Evolutionary conservation across 2,113 vertebrate genomes (phyloP).

Genomic region (Pyxicephalus adspersus): DNA sequence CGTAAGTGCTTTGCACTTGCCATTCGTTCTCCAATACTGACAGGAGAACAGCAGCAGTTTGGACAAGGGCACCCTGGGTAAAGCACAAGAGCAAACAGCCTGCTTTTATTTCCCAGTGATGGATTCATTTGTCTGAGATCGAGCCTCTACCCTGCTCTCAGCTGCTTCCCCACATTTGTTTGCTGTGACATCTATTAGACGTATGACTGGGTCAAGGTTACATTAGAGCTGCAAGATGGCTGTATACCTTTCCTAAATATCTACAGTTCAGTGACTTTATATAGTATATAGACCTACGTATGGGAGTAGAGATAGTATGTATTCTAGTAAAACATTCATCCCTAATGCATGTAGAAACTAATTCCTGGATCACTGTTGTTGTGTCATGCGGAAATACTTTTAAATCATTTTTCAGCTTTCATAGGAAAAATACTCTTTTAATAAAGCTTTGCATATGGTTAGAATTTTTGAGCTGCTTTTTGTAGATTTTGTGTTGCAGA

Average conservation of each 20-base stretch:
- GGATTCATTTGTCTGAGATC: conserved; percentile 14
- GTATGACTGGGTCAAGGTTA: not conserved
- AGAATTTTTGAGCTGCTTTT: too few species aligned
- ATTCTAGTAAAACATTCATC: not conserved
- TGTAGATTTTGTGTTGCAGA: too few species aligned
- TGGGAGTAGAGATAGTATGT: not conserved
- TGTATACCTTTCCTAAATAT: not conserved
- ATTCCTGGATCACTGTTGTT: too few species aligned
- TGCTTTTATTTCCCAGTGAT: conserved; percentile 1
- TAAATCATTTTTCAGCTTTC: too few species aligned
- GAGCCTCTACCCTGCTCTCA: not conserved
- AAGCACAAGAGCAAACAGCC: not conserved
- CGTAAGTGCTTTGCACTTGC: not conserved
- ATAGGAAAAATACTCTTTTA: too few species aligned
- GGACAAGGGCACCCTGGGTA: not conserved
- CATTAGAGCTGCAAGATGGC: not conserved
- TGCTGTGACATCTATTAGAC: not conserved
- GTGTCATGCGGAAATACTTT: too few species aligned
- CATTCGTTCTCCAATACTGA: not conserved
- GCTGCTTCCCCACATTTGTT: not conserved
- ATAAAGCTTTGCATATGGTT: too few species aligned
- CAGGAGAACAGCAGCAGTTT: not conserved
- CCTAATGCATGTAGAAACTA: too few species aligned
- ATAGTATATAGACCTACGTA: not conserved
- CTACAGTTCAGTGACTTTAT: not conserved